These are phyloP conservation scores for Tineola bisselliella DNA, from an alignment of 2,888 invertebrate species.

Conservation along the genomic window DNA sequence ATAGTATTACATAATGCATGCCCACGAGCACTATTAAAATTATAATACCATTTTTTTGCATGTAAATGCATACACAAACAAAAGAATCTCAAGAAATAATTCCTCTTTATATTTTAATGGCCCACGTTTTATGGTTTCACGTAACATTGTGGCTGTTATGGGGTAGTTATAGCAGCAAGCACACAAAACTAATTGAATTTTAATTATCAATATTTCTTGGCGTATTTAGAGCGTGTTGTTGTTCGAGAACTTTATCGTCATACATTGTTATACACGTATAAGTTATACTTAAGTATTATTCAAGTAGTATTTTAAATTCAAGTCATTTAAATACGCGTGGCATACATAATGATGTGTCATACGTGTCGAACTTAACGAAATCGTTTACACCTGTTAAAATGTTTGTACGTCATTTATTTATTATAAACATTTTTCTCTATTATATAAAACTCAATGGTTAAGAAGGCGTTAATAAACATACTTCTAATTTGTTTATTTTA, in stretches of 20 bases:
- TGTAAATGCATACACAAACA: constrained; percentile 3
- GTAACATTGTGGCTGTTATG: constrained; percentile 6
- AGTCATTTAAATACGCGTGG: too few species aligned
- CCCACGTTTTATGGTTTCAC: constrained; percentile 4
- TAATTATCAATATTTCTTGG: constrained; percentile 9
- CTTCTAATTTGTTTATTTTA: too few species aligned
- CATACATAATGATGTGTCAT: too few species aligned
- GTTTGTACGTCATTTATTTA: too few species aligned
- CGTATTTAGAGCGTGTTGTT: background rate
- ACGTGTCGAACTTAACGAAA: too few species aligned
- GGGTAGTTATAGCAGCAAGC: background rate
- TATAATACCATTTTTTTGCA: background rate
- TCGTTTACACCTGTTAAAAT: too few species aligned
- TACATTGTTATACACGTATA: background rate
- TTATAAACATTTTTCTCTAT: too few species aligned
- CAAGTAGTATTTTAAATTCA: too few species aligned
- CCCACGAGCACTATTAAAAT: too few species aligned
- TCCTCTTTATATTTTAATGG: constrained; percentile 3
- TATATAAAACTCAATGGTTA: too few species aligned
- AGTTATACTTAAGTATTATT: background rate
- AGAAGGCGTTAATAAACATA: too few species aligned
- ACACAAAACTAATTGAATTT: constrained; percentile 11
- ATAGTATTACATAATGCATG: too few species aligned
- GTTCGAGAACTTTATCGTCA: background rate
- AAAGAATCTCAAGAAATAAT: constrained; percentile 6